Evolutionary conservation across 2,113 vertebrate species (phyloP).

Genomic region (Urocynchramus pylzowi): DNA sequence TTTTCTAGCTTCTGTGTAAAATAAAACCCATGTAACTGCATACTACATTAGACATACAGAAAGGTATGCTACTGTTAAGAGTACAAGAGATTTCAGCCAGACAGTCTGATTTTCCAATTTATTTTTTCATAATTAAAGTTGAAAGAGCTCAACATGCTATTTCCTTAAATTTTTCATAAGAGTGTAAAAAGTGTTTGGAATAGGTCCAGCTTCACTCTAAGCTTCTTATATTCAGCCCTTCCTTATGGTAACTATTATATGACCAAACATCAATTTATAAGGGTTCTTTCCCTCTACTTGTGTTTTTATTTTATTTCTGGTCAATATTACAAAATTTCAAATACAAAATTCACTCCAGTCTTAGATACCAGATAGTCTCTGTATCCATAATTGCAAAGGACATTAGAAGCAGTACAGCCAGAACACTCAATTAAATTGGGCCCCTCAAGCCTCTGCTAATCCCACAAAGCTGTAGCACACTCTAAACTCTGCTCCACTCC

Average conservation of each 20-base stretch:
- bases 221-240: background rate
- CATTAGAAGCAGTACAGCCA: background rate
- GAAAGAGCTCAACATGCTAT: background rate
- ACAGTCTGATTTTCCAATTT: background rate
- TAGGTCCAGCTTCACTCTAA: constrained; percentile 18
- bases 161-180: constrained; percentile 20
- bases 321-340: background rate
- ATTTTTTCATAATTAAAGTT: background rate
- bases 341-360: background rate
- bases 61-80: background rate
- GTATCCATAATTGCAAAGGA: background rate
- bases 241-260: background rate
- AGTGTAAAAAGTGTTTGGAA: constrained; percentile 15
- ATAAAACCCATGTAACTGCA: background rate
- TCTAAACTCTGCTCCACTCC: background rate
- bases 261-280: background rate
- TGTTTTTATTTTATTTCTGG: background rate
- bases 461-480: background rate
- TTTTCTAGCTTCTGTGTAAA: background rate
- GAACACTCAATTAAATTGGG: background rate
- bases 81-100: background rate
- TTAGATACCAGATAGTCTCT: background rate
- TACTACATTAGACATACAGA: background rate
- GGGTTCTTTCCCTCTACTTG: too few relatives aligned
- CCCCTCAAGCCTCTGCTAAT: background rate